A percentile compares a stretch with the other conserved stretches of the same genome.
phyloP scores from a whole-genome alignment of 2,888 invertebrate species.

The Sisyra nigra region DNA sequence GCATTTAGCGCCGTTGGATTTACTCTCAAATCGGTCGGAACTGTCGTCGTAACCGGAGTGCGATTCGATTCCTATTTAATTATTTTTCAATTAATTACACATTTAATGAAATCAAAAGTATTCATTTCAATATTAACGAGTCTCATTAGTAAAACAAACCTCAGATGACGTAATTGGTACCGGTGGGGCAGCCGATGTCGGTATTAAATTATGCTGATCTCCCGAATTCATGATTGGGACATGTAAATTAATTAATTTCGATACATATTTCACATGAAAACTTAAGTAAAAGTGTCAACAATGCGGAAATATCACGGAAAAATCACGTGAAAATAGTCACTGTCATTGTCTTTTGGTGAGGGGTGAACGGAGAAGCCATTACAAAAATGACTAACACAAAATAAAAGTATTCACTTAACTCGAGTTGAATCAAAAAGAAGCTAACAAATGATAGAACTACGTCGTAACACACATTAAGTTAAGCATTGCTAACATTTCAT shows the following conservation, averaged over 20 bases:
- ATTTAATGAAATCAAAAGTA: no score
- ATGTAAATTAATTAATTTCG: constrained; percentile 14
- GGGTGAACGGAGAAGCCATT: constrained; percentile 53
- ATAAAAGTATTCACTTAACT: background rate
- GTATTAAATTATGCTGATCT: constrained; percentile 30
- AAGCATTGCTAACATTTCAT: background rate
- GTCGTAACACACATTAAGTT: background rate
- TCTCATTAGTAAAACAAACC: constrained; percentile 22
- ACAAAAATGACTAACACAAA: constrained; percentile 26
- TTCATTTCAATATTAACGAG: background rate
- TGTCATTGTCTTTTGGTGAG: constrained; percentile 47
- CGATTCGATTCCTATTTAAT: constrained; percentile 23
- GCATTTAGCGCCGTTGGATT: constrained; percentile 47
- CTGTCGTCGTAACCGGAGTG: constrained; percentile 30
- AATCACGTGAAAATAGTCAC: constrained; percentile 32
- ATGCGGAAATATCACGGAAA: constrained; percentile 13
- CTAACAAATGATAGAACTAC: background rate
- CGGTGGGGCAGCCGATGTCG: constrained; percentile 37
- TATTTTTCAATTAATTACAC: background rate
- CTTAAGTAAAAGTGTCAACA: background rate
- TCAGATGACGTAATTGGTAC: constrained; percentile 34
- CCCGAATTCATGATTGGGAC: constrained; percentile 34
- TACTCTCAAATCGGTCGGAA: constrained; percentile 42
- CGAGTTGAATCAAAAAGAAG: background rate
- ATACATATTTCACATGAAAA: constrained; percentile 18